Evolutionary conservation across 2,113 vertebrate species (phyloP).

Genomic region (Mustela lutreola): DNA sequence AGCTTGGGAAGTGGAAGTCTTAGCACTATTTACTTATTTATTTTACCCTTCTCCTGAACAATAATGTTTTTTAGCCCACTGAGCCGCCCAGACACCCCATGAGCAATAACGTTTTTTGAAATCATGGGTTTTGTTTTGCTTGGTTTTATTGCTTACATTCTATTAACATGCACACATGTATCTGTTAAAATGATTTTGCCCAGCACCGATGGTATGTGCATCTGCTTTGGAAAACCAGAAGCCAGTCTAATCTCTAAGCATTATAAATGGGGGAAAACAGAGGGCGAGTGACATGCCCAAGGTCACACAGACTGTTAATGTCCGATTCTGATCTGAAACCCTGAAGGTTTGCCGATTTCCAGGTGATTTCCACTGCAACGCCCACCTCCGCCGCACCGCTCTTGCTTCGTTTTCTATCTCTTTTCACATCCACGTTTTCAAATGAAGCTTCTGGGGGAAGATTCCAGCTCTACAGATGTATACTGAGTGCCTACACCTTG

Average conservation of each 20-base stretch:
- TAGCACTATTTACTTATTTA: neutral
- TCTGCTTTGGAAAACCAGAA: neutral
- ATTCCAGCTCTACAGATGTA: neutral
- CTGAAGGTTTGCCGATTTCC: neutral
- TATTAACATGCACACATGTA: neutral
- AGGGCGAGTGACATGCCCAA: neutral
- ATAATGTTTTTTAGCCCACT: neutral
- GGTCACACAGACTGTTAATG: neutral
- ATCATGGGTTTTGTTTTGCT: neutral
- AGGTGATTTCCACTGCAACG: neutral
- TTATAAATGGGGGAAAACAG: neutral
- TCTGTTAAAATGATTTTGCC: neutral
- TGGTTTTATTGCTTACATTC: neutral
- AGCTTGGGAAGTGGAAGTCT: neutral
- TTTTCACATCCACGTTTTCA: neutral
- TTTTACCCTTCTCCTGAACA: neutral
- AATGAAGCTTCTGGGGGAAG: neutral
- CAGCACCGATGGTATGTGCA: neutral
- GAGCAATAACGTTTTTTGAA: constrained; percentile 1
- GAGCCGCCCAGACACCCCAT: too few species aligned
- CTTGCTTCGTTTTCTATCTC: neutral
- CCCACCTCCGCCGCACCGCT: neutral
- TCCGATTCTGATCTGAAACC: neutral
- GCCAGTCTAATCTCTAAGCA: neutral
- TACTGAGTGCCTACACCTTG: neutral